Evolutionary conservation across 2,113 vertebrate species (phyloP).

Genomic region (Menidia beryllina): DNA sequence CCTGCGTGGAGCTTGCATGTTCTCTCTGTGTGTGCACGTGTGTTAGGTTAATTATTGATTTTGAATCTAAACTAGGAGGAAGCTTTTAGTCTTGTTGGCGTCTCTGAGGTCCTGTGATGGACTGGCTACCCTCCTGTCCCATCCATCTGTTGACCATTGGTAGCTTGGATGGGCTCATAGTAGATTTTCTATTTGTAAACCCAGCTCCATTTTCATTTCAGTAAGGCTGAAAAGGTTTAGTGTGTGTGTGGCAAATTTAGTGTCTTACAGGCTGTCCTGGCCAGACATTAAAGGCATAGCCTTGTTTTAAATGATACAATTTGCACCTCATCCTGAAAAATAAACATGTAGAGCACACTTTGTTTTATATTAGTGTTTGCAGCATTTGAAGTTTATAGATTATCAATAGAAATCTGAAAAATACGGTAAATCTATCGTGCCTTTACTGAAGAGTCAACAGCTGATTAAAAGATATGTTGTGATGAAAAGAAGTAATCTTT

Average conservation of each 20-base stretch:
- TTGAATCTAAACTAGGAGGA: no score
- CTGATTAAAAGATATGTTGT: slow-evolving; percentile 19
- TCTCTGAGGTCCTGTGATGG: no score
- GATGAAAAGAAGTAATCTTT: slow-evolving; percentile 31
- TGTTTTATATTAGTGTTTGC: slow-evolving; percentile 1
- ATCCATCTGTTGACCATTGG: no score
- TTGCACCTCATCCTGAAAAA: no score
- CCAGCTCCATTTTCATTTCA: not conserved
- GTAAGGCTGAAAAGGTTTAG: slow-evolving; percentile 18
- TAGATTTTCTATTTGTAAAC: slow-evolving; percentile 25
- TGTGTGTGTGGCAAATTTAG: not conserved
- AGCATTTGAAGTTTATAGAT: not conserved
- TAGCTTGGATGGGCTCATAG: no score
- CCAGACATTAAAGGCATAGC: not conserved
- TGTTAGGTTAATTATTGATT: no score
- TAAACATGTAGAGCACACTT: not conserved
- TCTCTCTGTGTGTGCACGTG: no score
- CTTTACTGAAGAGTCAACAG: slow-evolving; percentile 12
- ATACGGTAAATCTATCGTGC: not conserved
- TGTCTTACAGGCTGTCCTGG: not conserved
- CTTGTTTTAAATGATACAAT: not conserved
- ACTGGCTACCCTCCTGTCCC: no score
- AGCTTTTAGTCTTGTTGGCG: no score
- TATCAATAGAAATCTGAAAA: not conserved
- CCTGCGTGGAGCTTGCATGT: no score